These are phyloP conservation scores for Mystacornis crossleyi DNA, from an alignment of 2,113 vertebrate genomes.

Conservation along the genomic window DNA sequence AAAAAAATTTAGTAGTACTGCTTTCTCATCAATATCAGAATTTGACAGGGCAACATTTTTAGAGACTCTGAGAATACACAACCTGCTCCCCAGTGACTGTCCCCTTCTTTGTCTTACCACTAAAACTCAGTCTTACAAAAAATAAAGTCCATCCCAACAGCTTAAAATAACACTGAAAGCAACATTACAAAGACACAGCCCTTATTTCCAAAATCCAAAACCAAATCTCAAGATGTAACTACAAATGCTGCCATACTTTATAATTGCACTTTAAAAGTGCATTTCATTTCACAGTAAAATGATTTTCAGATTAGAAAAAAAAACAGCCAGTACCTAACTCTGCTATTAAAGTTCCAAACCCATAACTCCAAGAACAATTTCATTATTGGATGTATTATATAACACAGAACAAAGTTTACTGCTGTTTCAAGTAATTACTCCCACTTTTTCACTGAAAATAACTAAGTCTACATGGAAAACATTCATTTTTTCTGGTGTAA, in stretches of 20 bases:
- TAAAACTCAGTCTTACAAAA: neutral
- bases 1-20: neutral
- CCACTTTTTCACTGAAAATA: neutral
- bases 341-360: neutral
- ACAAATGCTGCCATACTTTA: neutral
- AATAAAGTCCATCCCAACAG: neutral
- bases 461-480: neutral
- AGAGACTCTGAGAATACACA: neutral
- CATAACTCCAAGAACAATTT: neutral
- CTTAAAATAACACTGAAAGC: neutral
- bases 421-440: slow-evolving; percentile 4
- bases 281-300: neutral
- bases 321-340: neutral
- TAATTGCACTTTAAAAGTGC: neutral
- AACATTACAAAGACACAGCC: neutral
- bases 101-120: neutral
- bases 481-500: neutral
- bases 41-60: neutral
- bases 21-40: neutral
- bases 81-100: neutral
- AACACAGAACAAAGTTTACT: neutral
- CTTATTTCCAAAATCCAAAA: neutral
- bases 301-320: neutral
- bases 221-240: neutral
- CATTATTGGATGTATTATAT: neutral